Evolutionary conservation across 2,888 invertebrate genomes (phyloP), one percentile per base, ranked within the genome.

Genomic region (Euplagia quadripunctaria): DNA sequence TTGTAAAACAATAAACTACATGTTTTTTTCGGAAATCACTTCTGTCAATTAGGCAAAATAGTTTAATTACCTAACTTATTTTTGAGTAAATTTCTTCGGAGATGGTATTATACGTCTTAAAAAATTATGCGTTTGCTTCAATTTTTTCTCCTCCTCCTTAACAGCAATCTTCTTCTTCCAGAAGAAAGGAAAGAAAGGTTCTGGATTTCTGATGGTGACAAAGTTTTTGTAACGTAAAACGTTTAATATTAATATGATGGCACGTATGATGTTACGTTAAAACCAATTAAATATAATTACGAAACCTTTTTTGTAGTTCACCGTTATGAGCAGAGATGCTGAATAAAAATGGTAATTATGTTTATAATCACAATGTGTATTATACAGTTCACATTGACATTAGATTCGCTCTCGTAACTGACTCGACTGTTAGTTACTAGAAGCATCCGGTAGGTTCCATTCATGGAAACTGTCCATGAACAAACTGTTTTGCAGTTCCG

Each of bases 351-450:
- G 82, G 73, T 82, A 86, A 86, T 86, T 78, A 72, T 79, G 74
- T 74, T 77, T 64, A 77, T 81, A 80, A 82, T 82, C 81, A 81
- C 85, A 82, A 78, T 82, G 82, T 70, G 70, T 84, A 81, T 82
- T 81, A 82, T 87, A 83, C 84, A 76, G 84, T 89, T 89, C 90
- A 82, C 89, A 90, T 86, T 90, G 87, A 87, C 87, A 87, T 87
- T 88, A 86, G 82, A 85, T 85, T 86, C 83, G 85, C 86, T 86
- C 85, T 86, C 81, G 84, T 84, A 85, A 84, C 79, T 68, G 77
- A 82, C 74, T 55, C 65, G 78, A 84, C 88, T 87, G 90, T 92
- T 91, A 90, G 82, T 90, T 89, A 83, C 83, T 73, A 89, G 90
- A 90, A 89, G 80, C 88, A 89, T 90, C 88, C 89, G 89, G 88